A percentile compares a stretch with the other conserved stretches of the same genome.
These are phyloP conservation scores for Okamejei kenojei DNA, from an alignment of 2,797 vertebrate genomes.

Conservation along the genomic window DNA sequence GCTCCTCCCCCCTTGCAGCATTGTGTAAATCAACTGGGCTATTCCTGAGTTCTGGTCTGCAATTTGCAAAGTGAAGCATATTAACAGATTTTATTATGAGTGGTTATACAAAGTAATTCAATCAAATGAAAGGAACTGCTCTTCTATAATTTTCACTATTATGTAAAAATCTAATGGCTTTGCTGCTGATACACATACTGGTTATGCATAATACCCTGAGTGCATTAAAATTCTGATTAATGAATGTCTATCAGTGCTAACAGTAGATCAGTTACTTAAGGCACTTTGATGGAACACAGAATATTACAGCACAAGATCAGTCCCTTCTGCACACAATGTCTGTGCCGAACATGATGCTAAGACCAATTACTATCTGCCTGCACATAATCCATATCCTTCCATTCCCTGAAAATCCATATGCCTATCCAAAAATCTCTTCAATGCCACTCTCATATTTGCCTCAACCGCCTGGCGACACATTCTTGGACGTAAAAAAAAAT, in stretches of 20 bases:
- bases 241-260: neutral
- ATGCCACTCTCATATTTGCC: too few species aligned
- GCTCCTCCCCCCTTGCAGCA: neutral
- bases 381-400: too few species aligned
- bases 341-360: too few species aligned
- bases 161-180: too few species aligned
- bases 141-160: neutral
- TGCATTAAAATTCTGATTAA: constrained; percentile 10
- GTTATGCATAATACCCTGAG: neutral
- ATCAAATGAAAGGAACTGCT: neutral
- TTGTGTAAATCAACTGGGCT: too few species aligned
- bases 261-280: neutral
- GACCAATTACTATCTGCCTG: too few species aligned
- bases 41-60: neutral
- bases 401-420: too few species aligned
- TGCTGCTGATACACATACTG: neutral
- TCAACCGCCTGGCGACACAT: too few species aligned
- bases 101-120: neutral
- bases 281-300: neutral
- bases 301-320: too few species aligned
- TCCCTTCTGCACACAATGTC: too few species aligned
- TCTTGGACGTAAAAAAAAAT: too few species aligned
- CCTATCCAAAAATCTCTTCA: too few species aligned
- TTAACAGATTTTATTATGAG: neutral
- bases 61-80: neutral